These are phyloP conservation scores for Mastacembelus armatus DNA, from an alignment of 2,797 vertebrate genomes.

Conservation along the genomic window DNA sequence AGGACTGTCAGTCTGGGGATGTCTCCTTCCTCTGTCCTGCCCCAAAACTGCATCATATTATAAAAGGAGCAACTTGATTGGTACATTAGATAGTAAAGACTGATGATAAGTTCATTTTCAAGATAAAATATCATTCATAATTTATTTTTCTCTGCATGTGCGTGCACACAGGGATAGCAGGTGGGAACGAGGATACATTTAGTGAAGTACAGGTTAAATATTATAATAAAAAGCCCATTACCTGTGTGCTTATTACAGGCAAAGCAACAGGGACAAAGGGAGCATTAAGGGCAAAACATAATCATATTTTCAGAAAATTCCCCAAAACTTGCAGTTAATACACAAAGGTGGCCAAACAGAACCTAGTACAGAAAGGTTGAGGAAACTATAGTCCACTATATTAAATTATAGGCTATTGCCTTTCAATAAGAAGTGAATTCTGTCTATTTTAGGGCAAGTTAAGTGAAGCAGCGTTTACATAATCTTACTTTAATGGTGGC, in stretches of 20 bases:
- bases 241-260: background rate
- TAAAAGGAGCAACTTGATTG: conserved; percentile 20
- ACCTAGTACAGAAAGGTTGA: background rate
- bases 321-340: background rate
- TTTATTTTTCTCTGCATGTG: background rate
- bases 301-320: background rate
- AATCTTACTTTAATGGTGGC: conserved; percentile 43
- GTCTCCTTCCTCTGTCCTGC: conserved; percentile 22
- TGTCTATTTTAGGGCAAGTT: conserved; percentile 29
- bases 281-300: too few species aligned
- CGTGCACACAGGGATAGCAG: background rate
- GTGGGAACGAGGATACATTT: background rate
- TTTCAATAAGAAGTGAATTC: background rate
- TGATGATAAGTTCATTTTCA: background rate
- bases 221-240: too few species aligned
- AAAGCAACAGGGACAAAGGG: background rate
- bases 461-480: conserved; percentile 28
- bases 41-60: conserved; percentile 10
- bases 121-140: background rate
- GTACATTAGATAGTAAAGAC: background rate
- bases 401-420: background rate
- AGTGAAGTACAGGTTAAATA: background rate
- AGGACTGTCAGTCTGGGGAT: conserved; percentile 67
- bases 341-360: background rate
- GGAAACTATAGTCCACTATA: background rate